Evolutionary conservation across 2,797 vertebrate species (phyloP).

Genomic region (Sardinella longiceps): DNA sequence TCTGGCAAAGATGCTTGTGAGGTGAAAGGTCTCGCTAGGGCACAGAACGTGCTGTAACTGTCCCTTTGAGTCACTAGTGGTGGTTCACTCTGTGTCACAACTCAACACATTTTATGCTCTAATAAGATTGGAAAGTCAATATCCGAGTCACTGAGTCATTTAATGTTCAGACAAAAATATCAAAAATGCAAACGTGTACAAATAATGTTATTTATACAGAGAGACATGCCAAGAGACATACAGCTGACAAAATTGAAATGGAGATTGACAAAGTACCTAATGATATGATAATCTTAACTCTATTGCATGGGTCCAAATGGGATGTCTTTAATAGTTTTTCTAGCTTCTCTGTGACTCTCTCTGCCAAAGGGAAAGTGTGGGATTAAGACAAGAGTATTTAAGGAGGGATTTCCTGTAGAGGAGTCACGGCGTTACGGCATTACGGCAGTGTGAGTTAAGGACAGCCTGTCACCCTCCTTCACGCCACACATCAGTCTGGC

Average conservation of each 20-base stretch:
- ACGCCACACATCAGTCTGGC: conserved; percentile 17
- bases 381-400: conserved; percentile 13
- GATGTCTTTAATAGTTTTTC: neutral
- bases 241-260: no score
- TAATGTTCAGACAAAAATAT: neutral
- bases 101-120: neutral
- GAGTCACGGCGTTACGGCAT: no score
- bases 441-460: neutral
- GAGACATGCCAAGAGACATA: no score
- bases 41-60: neutral
- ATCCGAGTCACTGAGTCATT: neutral
- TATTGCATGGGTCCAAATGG: neutral
- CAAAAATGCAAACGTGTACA: neutral
- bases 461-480: conserved; percentile 38
- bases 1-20: neutral
- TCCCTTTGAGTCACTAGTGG: neutral
- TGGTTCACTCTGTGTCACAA: neutral
- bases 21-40: neutral
- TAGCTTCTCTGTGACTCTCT: neutral
- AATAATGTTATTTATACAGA: neutral
- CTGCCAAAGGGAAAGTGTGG: conserved; percentile 5
- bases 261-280: neutral
- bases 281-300: neutral
- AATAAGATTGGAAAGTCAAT: neutral
- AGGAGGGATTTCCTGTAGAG: neutral